phyloP scores from a whole-genome alignment of 2,797 vertebrate genomes.

The Discoglossus pictus region DNA sequence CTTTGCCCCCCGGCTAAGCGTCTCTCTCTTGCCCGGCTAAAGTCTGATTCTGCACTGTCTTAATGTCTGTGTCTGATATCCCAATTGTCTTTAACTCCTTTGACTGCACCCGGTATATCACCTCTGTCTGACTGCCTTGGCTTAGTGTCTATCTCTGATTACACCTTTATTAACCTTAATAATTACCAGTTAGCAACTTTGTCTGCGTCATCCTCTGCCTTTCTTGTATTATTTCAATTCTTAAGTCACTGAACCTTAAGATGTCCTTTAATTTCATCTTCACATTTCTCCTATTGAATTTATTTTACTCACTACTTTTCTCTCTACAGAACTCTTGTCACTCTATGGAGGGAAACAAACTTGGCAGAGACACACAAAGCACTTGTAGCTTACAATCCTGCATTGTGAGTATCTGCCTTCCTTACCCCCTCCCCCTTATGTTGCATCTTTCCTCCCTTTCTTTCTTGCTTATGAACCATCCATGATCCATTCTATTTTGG shows the following conservation, averaged over 20 bases:
- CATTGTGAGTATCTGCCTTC: constrained; percentile 4
- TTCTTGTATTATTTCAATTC: no score
- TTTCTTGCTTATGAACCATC: not conserved
- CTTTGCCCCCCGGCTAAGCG: not conserved
- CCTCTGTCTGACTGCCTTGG: no score
- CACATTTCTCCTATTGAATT: not conserved
- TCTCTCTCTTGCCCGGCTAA: constrained; percentile 22
- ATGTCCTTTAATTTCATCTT: not conserved
- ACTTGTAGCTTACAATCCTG: constrained; percentile 4
- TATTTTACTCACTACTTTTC: not conserved
- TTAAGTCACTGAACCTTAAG: not conserved
- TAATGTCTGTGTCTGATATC: no score
- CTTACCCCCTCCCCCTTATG: not conserved
- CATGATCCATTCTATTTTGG: no score
- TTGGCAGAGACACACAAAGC: constrained; percentile 35
- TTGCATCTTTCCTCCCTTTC: not conserved
- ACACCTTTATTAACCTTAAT: no score
- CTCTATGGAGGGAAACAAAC: constrained; percentile 54
- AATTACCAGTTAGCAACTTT: no score
- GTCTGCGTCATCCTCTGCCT: no score
- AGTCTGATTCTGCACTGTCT: no score
- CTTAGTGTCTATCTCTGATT: no score
- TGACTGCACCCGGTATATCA: no score
- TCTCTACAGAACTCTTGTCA: constrained; percentile 27
- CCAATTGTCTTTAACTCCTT: no score